Percentiles rank a stretch among this genome's conserved stretches.
These are phyloP conservation scores for Lysandra bellargus DNA, from an alignment of 2,888 invertebrate species.

Conservation along the genomic window DNA sequence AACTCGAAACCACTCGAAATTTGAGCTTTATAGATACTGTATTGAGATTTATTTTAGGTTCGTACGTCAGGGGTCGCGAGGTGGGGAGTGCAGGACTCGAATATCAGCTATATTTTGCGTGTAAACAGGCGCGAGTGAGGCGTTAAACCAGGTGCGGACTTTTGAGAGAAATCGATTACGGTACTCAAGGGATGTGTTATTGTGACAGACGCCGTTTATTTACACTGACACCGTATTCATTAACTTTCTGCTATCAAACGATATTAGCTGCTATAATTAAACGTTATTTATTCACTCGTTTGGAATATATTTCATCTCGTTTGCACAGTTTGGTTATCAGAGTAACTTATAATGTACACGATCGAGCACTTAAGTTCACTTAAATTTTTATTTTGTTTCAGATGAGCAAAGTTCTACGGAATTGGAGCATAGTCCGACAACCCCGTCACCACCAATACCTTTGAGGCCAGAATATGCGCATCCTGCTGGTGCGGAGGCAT, in stretches of 20 bases:
- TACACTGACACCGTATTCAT: constrained; percentile 48
- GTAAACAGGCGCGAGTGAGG: constrained; percentile 74
- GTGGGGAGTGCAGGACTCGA: constrained; percentile 67
- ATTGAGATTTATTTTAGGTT: constrained; percentile 49
- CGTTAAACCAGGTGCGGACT: constrained; percentile 74
- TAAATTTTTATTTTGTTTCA: constrained; percentile 55
- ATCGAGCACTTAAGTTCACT: constrained; percentile 47
- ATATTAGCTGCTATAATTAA: constrained; percentile 22
- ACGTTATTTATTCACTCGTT: constrained; percentile 15
- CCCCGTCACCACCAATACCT: constrained; percentile 64
- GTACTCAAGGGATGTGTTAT: constrained; percentile 65
- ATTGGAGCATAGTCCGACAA: constrained; percentile 58
- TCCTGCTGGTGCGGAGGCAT: constrained; percentile 71
- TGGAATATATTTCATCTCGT: constrained; percentile 13
- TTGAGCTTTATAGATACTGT: constrained; percentile 45
- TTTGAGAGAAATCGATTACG: constrained; percentile 57
- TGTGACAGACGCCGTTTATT: constrained; percentile 76
- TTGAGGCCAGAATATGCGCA: constrained; percentile 73
- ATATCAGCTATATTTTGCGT: constrained; percentile 72
- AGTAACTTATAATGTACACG: constrained; percentile 17
- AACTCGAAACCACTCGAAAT: constrained; percentile 53
- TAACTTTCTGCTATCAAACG: constrained; percentile 26
- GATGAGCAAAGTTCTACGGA: constrained; percentile 65
- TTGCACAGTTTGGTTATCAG: background rate
- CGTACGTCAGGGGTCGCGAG: constrained; percentile 47